phyloP scores from a whole-genome alignment of 2,113 vertebrate genomes.

The Aegithalos caudatus region DNA sequence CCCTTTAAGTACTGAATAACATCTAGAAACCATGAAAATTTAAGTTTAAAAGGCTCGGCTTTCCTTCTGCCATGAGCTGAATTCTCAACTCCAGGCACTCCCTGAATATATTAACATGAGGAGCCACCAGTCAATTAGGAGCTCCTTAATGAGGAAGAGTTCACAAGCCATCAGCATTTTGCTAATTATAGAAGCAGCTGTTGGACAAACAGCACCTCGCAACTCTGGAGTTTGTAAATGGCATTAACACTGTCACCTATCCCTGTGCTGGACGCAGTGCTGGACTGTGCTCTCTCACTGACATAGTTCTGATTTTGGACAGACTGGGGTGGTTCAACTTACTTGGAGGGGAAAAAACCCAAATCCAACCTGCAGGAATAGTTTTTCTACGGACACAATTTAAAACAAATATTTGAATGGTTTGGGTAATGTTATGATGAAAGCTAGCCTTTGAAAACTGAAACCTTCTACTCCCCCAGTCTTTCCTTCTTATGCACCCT shows the following conservation, averaged over 20 bases:
- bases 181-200: neutral
- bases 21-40: neutral
- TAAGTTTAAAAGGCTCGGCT: neutral
- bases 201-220: neutral
- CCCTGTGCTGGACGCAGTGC: too few relatives aligned
- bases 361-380: neutral
- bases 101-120: neutral
- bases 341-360: rapidly evolving
- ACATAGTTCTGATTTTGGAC: neutral
- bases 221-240: neutral
- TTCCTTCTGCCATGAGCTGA: neutral
- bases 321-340: neutral
- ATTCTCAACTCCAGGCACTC: neutral
- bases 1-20: neutral
- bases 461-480: neutral
- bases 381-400: neutral
- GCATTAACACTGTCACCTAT: neutral
- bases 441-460: neutral
- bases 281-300: neutral
- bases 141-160: neutral
- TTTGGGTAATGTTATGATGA: neutral
- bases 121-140: neutral
- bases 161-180: neutral
- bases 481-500: neutral
- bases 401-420: neutral